Base-by-base conservation (phyloP, 2,113 vertebrate species). In the Thamnophis sirtalis region DNA sequence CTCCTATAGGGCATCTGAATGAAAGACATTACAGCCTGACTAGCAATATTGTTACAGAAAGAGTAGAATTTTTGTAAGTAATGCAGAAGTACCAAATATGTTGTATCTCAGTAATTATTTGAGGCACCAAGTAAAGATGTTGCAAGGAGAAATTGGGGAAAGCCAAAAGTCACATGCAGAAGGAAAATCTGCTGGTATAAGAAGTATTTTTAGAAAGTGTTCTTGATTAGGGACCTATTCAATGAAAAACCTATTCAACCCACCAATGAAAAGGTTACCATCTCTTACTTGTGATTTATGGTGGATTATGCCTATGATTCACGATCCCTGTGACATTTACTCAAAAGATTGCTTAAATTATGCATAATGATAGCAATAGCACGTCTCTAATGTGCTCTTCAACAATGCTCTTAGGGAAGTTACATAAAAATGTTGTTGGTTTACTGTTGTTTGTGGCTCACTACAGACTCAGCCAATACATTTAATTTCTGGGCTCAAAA, bases 291-390 rank as follows among this genome's bases (percentile, higher is more conserved):
- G 58, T 87, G 17, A 48, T 53, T 6, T 28, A 68, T 60, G 7
- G 84, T 91, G 17, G 80, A 51, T 28, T 49, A 60, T 86, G 22
- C 13, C 88, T 51, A 92, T 0, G 73, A 80, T 0, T 48, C 55
- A 89, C 80, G 60, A 68, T 22, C 68, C 86, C 80, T 2, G 55
- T 50, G 84, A 91, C 94, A 63, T 50, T 89, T 49, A 2, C 95
- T 90, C 91, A 49, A 91, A 93, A 80, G 73, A 43, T 80, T 33
- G 17, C 43, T 80, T 80, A 80, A 88, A 9, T 43, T 54, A 53
- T n/a, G 21, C 11, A 58, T 11, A 38, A 53, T 55, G 19, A 53
- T 53, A 53, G 60, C 58, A 73, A 73, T 7, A 11, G 13, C 21
- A 51, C 49, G 10, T 90, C 22, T 54, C 49, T 90, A 80, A 11